phyloP scores from a whole-genome alignment of 2,797 vertebrate genomes.

The Triplophysa bombifrons region DNA sequence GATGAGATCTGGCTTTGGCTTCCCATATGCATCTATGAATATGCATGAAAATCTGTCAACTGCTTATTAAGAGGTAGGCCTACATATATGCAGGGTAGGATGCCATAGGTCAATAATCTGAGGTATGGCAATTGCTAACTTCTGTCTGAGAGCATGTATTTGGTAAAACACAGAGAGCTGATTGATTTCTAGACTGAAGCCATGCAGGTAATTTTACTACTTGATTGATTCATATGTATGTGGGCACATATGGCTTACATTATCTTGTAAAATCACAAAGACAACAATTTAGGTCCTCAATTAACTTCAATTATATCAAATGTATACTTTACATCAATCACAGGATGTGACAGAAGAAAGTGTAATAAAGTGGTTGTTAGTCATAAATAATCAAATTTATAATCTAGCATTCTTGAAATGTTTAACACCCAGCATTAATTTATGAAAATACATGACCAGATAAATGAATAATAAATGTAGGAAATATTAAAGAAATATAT shows the following conservation, averaged over 20 bases:
- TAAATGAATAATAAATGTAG: not conserved
- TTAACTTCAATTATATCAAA: conserved; percentile 3
- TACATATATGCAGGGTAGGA: conserved; percentile 69
- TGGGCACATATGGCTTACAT: conserved; percentile 13
- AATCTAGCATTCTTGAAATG: conserved; percentile 28
- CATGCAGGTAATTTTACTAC: conserved; percentile 32
- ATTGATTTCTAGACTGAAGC: conserved; percentile 20
- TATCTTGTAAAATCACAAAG: conserved; percentile 3
- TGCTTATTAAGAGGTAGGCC: conserved; percentile 64
- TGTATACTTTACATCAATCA: not conserved
- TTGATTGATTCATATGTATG: not conserved
- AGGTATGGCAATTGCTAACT: conserved; percentile 72
- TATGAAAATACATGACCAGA: too few relatives aligned
- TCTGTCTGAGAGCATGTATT: conserved; percentile 63
- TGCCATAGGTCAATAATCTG: conserved; percentile 74
- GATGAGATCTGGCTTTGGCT: conserved; percentile 73
- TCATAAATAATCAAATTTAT: conserved; percentile 30
- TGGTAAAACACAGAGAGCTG: conserved; percentile 3
- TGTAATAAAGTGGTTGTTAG: not conserved
- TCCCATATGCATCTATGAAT: conserved; percentile 82
- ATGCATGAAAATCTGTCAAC: conserved; percentile 81
- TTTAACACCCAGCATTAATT: conserved; percentile 26
- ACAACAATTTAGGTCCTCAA: conserved; percentile 16
- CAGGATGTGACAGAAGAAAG: not conserved
- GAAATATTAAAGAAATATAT: conserved; percentile 7